Evolutionary conservation across 2,113 vertebrate species (phyloP).

Genomic region (Rhinogobius similis): DNA sequence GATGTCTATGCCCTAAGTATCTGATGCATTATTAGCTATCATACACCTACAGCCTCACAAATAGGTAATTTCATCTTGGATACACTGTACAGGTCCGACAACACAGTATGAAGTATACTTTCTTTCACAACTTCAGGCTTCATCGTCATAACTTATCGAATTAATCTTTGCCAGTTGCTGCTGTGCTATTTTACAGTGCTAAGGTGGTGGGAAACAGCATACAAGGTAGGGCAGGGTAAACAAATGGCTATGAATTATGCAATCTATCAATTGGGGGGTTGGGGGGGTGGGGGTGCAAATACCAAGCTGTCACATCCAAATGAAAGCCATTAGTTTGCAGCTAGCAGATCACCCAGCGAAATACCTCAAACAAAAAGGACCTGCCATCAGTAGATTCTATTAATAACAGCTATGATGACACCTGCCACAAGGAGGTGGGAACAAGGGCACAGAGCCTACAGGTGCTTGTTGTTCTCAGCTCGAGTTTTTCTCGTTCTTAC

Average conservation of each 20-base stretch:
- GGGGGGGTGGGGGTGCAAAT: slow-evolving; percentile 57
- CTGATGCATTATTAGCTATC: neutral
- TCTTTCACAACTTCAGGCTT: slow-evolving; percentile 39
- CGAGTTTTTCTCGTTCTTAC: slow-evolving; percentile 10
- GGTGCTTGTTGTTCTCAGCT: slow-evolving; percentile 50
- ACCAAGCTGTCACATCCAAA: slow-evolving; percentile 70
- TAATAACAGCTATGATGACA: slow-evolving; percentile 60
- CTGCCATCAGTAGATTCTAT: slow-evolving; percentile 61
- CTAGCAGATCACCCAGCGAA: slow-evolving; percentile 53
- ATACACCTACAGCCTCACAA: neutral
- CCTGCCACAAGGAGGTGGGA: slow-evolving; percentile 54
- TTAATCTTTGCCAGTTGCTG: slow-evolving; percentile 53
- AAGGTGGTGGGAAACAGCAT: slow-evolving; percentile 31
- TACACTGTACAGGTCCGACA: slow-evolving; percentile 7
- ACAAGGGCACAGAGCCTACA: slow-evolving; percentile 45
- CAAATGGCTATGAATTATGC: slow-evolving; percentile 70
- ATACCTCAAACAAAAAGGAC: slow-evolving; percentile 48
- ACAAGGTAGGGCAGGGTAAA: slow-evolving; percentile 60
- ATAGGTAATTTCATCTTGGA: neutral
- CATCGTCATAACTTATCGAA: slow-evolving; percentile 34
- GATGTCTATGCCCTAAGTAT: neutral
- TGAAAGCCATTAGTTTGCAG: slow-evolving; percentile 71
- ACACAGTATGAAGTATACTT: neutral
- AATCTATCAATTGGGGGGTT: slow-evolving; percentile 67
- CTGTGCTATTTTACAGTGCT: slow-evolving; percentile 50